These are phyloP conservation scores for Drosophila paucipuncta DNA, from an alignment of 2,888 invertebrate species.

Conservation along the genomic window DNA sequence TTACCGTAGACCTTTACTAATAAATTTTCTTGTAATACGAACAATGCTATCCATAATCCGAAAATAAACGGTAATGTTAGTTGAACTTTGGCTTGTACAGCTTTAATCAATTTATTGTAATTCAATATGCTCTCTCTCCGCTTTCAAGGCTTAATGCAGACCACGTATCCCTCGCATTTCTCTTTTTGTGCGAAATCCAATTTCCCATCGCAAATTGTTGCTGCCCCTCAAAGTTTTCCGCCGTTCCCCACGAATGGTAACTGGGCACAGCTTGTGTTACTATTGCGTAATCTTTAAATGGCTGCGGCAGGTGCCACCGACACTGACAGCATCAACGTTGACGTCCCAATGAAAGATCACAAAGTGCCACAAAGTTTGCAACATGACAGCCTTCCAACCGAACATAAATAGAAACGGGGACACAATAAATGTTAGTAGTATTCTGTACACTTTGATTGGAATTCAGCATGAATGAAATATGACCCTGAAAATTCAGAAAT, in stretches of 20 bases:
- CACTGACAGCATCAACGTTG: slow-evolving; percentile 31
- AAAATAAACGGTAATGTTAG: slow-evolving; percentile 9
- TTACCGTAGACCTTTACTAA: background rate
- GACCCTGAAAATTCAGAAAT: background rate
- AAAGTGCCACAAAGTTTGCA: slow-evolving; percentile 24
- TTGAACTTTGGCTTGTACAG: slow-evolving; percentile 20
- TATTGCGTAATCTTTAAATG: slow-evolving; percentile 18
- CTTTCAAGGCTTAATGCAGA: slow-evolving; percentile 14
- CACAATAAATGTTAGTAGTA: background rate
- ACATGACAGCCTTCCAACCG: background rate
- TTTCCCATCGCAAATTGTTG: slow-evolving; percentile 43
- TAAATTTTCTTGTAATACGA: background rate
- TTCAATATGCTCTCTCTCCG: slow-evolving; percentile 4
- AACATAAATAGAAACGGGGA: background rate
- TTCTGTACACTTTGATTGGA: background rate
- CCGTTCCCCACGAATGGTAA: slow-evolving; percentile 24
- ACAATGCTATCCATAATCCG: background rate
- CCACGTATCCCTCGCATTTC: slow-evolving; percentile 19
- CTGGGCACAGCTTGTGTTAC: slow-evolving; percentile 56
- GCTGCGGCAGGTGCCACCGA: slow-evolving; percentile 31
- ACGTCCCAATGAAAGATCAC: slow-evolving; percentile 11
- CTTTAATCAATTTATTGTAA: slow-evolving; percentile 37
- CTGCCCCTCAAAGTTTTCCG: slow-evolving; percentile 21
- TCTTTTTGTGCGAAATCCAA: slow-evolving; percentile 38
- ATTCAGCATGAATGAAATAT: background rate